These are phyloP conservation scores for Notiomystis cincta DNA, from an alignment of 2,113 vertebrate species.

Conservation along the genomic window DNA sequence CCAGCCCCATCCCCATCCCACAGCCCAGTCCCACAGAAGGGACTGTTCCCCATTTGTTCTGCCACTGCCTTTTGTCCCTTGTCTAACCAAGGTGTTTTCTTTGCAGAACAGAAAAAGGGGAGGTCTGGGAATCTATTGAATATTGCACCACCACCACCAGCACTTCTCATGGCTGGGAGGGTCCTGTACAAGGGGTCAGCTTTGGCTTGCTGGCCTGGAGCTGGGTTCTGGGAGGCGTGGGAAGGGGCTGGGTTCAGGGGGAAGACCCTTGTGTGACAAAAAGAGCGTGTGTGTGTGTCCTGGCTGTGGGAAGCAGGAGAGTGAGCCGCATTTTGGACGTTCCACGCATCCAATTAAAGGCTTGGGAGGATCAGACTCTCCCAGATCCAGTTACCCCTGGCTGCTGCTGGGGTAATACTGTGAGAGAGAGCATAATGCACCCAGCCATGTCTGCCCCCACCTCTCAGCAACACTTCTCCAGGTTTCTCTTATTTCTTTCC, in stretches of 20 bases:
- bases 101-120: background rate
- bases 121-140: background rate
- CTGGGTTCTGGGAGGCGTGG: background rate
- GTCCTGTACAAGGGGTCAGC: background rate
- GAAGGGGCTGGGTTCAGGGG: background rate
- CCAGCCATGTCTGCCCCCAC: background rate
- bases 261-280: background rate
- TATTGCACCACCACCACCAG: fast-evolving
- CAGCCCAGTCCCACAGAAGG: background rate
- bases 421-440: background rate
- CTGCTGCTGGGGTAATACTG: background rate
- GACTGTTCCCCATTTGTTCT: background rate
- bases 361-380: slow-evolving; percentile 48
- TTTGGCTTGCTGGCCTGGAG: background rate
- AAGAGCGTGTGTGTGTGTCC: background rate
- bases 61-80: background rate
- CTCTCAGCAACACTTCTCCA: background rate
- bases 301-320: background rate
- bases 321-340: background rate
- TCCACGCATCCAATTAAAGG: slow-evolving; percentile 31
- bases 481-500: background rate
- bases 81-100: fast-evolving
- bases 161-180: background rate
- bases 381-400: slow-evolving; percentile 18
- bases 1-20: background rate